phyloP scores from a whole-genome alignment of 2,113 vertebrate genomes.

The Chrysochloris asiatica region DNA sequence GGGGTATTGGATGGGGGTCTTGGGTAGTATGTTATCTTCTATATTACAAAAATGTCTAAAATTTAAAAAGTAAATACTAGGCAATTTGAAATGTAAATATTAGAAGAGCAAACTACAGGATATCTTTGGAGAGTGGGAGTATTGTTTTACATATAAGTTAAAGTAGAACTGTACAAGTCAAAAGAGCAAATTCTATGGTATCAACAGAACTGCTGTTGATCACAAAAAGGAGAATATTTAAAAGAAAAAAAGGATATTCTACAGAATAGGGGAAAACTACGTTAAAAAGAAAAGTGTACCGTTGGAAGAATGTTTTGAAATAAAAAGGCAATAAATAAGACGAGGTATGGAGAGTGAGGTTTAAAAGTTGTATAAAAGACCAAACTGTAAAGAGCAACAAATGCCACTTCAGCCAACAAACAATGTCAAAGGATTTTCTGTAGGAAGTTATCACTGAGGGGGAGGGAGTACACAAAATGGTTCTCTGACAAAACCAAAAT shows the following conservation, averaged over 20 bases:
- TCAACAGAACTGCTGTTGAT: too few relatives aligned
- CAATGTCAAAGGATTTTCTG: background rate
- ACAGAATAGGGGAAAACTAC: background rate
- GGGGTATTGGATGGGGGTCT: background rate
- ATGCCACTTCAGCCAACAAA: background rate
- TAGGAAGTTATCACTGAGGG: background rate
- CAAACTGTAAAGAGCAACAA: background rate
- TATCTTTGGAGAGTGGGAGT: background rate
- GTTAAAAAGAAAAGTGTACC: background rate
- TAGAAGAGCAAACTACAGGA: background rate
- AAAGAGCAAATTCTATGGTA: background rate
- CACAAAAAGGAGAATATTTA: background rate
- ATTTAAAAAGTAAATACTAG: slow-evolving; percentile 9
- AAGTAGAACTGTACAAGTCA: background rate
- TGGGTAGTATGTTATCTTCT: background rate
- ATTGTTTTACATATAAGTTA: background rate
- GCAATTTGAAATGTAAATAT: slow-evolving; percentile 28
- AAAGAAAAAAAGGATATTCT: background rate
- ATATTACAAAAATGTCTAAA: background rate
- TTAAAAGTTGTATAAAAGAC: background rate
- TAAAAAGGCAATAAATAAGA: slow-evolving; percentile 25
- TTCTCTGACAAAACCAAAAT: slow-evolving; percentile 5
- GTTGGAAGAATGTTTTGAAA: slow-evolving; percentile 9
- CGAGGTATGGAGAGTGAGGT: background rate
- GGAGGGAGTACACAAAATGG: background rate